These are phyloP conservation scores for Elgaria multicarinata DNA, from an alignment of 2,113 vertebrate genomes.

Conservation along the genomic window DNA sequence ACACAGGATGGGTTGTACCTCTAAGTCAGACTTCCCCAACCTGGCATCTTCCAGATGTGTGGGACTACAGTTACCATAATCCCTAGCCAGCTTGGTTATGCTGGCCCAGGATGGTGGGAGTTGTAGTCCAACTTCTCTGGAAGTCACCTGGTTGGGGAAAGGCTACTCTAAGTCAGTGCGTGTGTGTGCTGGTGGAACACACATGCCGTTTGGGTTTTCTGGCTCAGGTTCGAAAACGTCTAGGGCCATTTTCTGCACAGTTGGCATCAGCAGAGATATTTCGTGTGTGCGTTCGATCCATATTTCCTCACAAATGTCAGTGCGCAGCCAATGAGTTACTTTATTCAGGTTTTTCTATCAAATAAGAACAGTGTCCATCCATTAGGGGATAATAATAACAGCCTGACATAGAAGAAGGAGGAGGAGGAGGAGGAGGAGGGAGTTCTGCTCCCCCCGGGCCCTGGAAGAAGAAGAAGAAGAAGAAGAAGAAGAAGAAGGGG, in stretches of 20 bases:
- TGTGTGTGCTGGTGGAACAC: not conserved
- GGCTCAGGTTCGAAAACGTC: not conserved
- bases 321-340: not conserved
- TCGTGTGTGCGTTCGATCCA: not conserved
- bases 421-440: not conserved
- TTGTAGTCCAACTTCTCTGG: not conserved
- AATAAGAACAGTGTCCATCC: constrained; percentile 11
- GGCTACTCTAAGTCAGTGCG: not conserved
- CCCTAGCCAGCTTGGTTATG: not conserved
- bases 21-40: not conserved
- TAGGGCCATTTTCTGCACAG: fast-evolving
- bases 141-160: too few species aligned
- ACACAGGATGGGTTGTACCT: not conserved
- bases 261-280: not conserved
- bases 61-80: not conserved
- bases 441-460: too few species aligned
- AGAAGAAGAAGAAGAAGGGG: too few species aligned
- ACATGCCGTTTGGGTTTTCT: not conserved
- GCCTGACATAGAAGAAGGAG: not conserved
- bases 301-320: not conserved
- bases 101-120: not conserved
- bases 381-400: not conserved
- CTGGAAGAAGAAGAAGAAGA: too few species aligned
- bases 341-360: constrained; percentile 6
- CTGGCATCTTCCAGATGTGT: not conserved